phyloP scores from a whole-genome alignment of 1,140 invertebrate species.

The Trichonephila clavata region DNA sequence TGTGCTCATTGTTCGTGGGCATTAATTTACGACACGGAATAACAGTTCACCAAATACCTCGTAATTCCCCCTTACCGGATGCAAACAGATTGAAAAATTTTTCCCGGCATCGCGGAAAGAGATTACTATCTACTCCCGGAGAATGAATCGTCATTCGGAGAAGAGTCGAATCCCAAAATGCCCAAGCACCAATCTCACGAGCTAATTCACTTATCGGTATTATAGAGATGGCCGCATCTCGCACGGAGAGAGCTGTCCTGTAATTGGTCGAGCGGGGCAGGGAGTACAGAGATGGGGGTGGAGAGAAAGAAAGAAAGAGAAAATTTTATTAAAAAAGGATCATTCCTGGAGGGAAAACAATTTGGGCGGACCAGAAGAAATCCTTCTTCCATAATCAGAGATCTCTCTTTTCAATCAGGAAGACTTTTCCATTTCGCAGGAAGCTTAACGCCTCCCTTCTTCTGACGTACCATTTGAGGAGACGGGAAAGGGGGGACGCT shows the following conservation, averaged over 20 bases:
- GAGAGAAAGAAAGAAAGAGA: background rate
- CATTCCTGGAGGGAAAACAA: slow-evolving; percentile 67
- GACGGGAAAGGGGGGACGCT: background rate
- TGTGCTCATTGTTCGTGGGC: background rate
- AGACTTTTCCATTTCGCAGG: slow-evolving; percentile 76
- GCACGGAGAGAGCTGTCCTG: background rate
- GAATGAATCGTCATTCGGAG: too few species aligned
- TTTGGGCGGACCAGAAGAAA: slow-evolving; percentile 75
- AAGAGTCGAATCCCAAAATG: background rate
- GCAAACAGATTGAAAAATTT: slow-evolving; percentile 53
- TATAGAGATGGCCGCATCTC: slow-evolving; percentile 20
- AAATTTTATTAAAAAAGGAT: slow-evolving; percentile 76
- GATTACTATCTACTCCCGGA: background rate
- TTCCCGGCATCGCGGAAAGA: background rate
- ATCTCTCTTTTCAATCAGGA: slow-evolving; percentile 77
- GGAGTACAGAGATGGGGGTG: background rate
- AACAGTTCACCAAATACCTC: background rate
- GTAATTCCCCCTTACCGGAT: slow-evolving; percentile 9
- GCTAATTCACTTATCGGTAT: slow-evolving; percentile 74
- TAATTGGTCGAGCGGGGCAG: slow-evolving; percentile 62
- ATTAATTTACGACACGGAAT: slow-evolving; percentile 11
- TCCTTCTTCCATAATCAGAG: slow-evolving; percentile 77
- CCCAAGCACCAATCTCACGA: slow-evolving; percentile 30
- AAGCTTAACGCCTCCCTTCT: slow-evolving; percentile 75
- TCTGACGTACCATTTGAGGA: slow-evolving; percentile 72